A percentile compares a stretch with the other conserved stretches of the same genome.
Conservation (phyloP, 2,797 vertebrate species). For the Eupleurogrammus muticus region DNA sequence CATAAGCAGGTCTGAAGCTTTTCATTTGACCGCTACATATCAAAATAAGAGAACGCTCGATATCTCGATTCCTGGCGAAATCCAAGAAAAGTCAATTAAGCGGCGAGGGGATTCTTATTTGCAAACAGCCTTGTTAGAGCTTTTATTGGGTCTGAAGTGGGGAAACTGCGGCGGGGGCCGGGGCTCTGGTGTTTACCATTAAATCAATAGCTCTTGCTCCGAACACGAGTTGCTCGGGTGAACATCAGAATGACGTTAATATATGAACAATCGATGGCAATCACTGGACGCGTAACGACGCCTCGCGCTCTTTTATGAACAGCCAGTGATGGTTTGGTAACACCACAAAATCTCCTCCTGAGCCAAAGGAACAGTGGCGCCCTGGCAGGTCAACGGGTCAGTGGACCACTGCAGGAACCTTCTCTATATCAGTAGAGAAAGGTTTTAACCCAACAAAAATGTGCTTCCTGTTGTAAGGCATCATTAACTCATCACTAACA, state of each 20-base stretch:
- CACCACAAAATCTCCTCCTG: background rate
- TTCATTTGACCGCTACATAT: slow-evolving; percentile 33
- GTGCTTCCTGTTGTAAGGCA: too few relatives aligned
- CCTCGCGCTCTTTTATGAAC: background rate
- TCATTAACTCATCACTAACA: too few relatives aligned
- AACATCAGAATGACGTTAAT: slow-evolving; percentile 20
- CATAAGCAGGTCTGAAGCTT: slow-evolving; percentile 46
- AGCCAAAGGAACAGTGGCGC: background rate
- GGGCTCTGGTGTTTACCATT: slow-evolving; percentile 10
- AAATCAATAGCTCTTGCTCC: slow-evolving; percentile 40
- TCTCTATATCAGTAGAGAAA: too few relatives aligned
- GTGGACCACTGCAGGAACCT: too few relatives aligned
- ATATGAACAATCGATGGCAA: slow-evolving; percentile 4
- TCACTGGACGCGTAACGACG: slow-evolving; percentile 8
- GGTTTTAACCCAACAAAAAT: too few relatives aligned
- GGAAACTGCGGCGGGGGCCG: background rate
- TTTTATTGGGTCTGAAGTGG: slow-evolving; percentile 19
- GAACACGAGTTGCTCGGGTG: background rate
- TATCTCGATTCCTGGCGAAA: slow-evolving; percentile 16
- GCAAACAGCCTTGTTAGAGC: slow-evolving; percentile 37
- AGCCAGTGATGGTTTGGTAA: background rate
- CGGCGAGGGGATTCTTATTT: slow-evolving; percentile 1
- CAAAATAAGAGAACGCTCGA: slow-evolving; percentile 23
- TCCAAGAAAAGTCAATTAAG: slow-evolving; percentile 6
- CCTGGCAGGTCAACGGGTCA: background rate